Percentiles rank a stretch among this genome's conserved stretches.
Conservation (phyloP, 2,888 invertebrate species). For the Drosophila rellima region DNA sequence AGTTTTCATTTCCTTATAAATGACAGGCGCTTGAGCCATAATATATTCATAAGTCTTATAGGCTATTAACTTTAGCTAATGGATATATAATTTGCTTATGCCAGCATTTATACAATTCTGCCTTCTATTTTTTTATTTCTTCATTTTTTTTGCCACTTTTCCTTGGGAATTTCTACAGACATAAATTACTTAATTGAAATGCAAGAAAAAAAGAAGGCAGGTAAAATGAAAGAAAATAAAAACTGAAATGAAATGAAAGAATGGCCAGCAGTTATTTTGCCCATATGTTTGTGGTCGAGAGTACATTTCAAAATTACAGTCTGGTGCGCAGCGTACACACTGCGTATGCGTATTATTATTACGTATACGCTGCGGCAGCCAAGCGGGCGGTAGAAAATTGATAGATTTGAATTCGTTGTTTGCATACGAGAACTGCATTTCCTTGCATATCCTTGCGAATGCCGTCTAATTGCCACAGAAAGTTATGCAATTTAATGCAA, state of each 20-base stretch:
- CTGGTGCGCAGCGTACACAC: conserved; percentile 49
- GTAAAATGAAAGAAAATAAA: conserved; percentile 10
- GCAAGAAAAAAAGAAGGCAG: conserved; percentile 27
- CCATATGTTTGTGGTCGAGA: conserved; percentile 17
- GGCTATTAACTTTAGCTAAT: conserved; percentile 49
- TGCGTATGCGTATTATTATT: conserved; percentile 76
- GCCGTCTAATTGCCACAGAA: conserved; percentile 73
- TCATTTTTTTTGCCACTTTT: conserved; percentile 22
- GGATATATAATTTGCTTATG: conserved; percentile 49
- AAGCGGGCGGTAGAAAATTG: conserved; percentile 58
- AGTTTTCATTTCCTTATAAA: conserved; percentile 2
- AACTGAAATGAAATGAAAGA: conserved; percentile 11
- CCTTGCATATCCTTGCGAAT: conserved; percentile 44
- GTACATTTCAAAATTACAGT: conserved; percentile 33
- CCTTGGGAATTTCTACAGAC: conserved; percentile 75
- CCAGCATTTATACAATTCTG: conserved; percentile 48
- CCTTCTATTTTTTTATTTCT: conserved; percentile 20
- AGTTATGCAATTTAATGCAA: conserved; percentile 82
- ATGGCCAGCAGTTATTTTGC: conserved; percentile 21
- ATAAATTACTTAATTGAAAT: conserved; percentile 74
- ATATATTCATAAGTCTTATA: conserved; percentile 37
- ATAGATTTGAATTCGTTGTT: conserved; percentile 70
- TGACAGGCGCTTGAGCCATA: conserved; percentile 26
- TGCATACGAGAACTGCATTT: conserved; percentile 53
- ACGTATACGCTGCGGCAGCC: conserved; percentile 37